Base-by-base conservation (phyloP, 2,797 vertebrate species). In the Masticophis lateralis region DNA sequence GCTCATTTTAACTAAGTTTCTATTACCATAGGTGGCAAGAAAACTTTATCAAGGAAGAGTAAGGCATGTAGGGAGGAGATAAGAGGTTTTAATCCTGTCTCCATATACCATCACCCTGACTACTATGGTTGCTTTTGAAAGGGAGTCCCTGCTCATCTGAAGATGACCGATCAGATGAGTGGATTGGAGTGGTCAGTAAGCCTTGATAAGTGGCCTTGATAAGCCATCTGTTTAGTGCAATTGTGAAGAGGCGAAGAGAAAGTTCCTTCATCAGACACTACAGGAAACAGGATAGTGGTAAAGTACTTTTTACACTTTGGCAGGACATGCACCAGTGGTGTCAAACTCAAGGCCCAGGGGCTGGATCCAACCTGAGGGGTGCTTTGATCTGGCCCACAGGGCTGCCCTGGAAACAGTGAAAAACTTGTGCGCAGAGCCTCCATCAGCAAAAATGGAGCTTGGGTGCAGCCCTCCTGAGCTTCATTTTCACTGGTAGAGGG, bases 301-400 rank as follows among this genome's bases (percentile, higher is more conserved):
- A 20, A 37, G 60, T 69, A 56, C 16, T 69, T 22, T 32, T 74
- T 13, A 32, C 16, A 6, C 14, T n/a, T 14, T 61, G 87, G 56
- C 27, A 74, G 51, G 25, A 69, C 16, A 37, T 1, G 2, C 37
- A 79, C 18, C 60, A 27, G 22, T 9, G 2, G 22, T 61, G 8
- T 61, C 60, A 61, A 61, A 61, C 60, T 61, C 22, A 61, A 60
- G 8, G 8, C 2, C 22, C 7, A 8, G 22, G 60, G 60, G 60
- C 60, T 0, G 22, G 22, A 27, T 61, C 60, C 9, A 0, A 8
- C 57, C 18, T 0, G 6, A 0, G 1, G 55, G 55, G 12, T 55
- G 55, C 55, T 55, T 55, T 13, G 55, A 55, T 13, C 12, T 55
- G 55, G 55, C 57, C 57, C 57, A 16, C 1, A 8, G 9, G 60